Conservation (phyloP, 2,888 invertebrate genomes). For the Cantharis nigra region DNA sequence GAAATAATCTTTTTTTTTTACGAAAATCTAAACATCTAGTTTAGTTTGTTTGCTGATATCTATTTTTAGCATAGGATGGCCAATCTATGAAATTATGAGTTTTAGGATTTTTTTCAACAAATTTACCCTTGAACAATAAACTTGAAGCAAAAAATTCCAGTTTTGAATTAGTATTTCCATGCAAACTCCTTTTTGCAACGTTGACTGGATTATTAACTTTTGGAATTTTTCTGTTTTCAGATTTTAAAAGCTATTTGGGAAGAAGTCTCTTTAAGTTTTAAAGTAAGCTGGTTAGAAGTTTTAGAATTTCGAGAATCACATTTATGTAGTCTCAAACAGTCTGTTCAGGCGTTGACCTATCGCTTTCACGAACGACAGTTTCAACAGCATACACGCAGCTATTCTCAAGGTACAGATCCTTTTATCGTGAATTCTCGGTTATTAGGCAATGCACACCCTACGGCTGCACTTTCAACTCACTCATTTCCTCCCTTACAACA, state of each 20-base stretch:
- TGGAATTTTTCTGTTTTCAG: constrained; percentile 52
- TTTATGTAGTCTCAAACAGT: constrained; percentile 60
- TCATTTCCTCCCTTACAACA: constrained; percentile 43
- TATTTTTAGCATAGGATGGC: no score
- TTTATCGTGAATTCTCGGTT: constrained; percentile 39
- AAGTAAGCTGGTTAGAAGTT: constrained; percentile 70
- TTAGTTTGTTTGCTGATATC: no score
- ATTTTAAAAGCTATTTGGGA: constrained; percentile 80
- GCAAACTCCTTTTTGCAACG: no score
- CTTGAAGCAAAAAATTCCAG: no score
- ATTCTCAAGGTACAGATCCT: constrained; percentile 39
- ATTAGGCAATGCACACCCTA: constrained; percentile 23
- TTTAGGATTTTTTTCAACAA: no score
- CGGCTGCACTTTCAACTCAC: constrained; percentile 38
- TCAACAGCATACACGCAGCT: constrained; percentile 44
- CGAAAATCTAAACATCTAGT: no score
- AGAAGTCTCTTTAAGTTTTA: constrained; percentile 62
- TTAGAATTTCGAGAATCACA: constrained; percentile 64
- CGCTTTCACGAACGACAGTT: constrained; percentile 55
- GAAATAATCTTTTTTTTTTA: no score
- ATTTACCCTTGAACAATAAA: no score
- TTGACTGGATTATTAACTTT: not conserved
- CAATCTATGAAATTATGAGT: no score
- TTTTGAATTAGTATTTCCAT: no score
- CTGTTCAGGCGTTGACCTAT: constrained; percentile 58